Evolutionary conservation across 2,797 vertebrate genomes (phyloP), one percentile per base, ranked within the genome.

Genomic region (Delichon dasypus): DNA sequence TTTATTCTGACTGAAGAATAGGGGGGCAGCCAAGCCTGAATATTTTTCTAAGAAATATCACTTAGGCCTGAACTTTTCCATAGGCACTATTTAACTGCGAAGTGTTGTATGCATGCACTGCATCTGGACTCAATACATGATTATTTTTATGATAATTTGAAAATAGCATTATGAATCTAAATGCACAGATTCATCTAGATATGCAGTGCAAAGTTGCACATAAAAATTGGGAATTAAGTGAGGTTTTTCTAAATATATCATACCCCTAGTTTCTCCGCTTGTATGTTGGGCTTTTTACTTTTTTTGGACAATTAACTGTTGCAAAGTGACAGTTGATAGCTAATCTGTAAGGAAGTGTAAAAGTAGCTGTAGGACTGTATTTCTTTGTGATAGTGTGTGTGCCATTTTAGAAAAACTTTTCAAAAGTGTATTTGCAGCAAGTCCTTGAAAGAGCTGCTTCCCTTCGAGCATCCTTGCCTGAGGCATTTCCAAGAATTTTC

Each of bases 381-480:
- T 83, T 71, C 45, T 89, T 92, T n/a, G 23, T 58, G 70, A 57
- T 75, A 58, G 5, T 17, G 21, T 25, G 10, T 21, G 5, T 60
- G 8, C 26, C 12, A 5, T 0, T 84, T 88, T 38, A 42, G 54
- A 84, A 23, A 76, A 51, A 16, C 19, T 76, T 93, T 88, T 88
- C n/a, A 70, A 84, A 90, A 55, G 10, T 26, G 4, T 62, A 10
- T 68, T 78, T 64, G 51, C 51, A 91, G 60, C 53, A 82, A 58
- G 18, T 66, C 79, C 80, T 91, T 93, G 53, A 86, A n/a, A 72
- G 66, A 34, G 16, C n/a, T 88, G 29, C 71, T 75, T 87, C 29
- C 38, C 17, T 85, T 90, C 2, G 1, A 79, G 71, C 48, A 81
- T 60, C 74, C 54, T 90, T 90, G 29, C 68, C 66, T 60, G 26